Conservation (phyloP, 2,888 invertebrate genomes). For the Epistrophe grossulariae region DNA sequence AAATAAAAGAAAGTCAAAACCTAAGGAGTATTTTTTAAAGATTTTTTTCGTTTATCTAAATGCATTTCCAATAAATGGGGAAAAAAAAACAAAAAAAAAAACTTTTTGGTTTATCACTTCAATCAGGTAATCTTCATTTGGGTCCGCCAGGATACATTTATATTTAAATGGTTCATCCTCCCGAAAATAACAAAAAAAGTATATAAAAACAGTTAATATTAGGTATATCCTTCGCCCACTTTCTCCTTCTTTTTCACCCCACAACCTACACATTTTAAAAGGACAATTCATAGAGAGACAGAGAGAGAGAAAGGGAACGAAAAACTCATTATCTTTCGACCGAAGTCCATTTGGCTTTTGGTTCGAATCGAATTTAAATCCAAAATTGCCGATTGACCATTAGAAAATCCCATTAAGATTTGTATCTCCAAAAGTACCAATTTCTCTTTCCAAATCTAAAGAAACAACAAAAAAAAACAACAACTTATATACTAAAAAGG, state of each 20-base stretch:
- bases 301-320: conserved; percentile 18
- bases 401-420: conserved; percentile 75
- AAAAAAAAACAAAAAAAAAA: conserved; percentile 10
- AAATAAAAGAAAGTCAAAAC: conserved; percentile 26
- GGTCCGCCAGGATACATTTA: conserved; percentile 56
- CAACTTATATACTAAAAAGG: conserved; percentile 3
- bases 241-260: background rate
- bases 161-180: conserved; percentile 71
- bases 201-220: conserved; percentile 50
- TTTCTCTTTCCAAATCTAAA: background rate
- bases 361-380: conserved; percentile 73
- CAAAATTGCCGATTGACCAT: conserved; percentile 75
- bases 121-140: conserved; percentile 71
- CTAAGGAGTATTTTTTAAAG: background rate
- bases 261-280: background rate
- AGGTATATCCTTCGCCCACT: conserved; percentile 14
- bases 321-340: conserved; percentile 69
- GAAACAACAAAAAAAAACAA: background rate
- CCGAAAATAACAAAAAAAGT: background rate
- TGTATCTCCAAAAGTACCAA: conserved; percentile 63
- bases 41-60: conserved; percentile 56
- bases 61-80: conserved; percentile 71
- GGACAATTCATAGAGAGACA: background rate
- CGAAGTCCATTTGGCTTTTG: conserved; percentile 69
- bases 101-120: conserved; percentile 60